Evolutionary conservation across 2,113 vertebrate genomes (phyloP), one percentile per base, ranked within the genome.

Genomic region (Neofelis nebulosa): DNA sequence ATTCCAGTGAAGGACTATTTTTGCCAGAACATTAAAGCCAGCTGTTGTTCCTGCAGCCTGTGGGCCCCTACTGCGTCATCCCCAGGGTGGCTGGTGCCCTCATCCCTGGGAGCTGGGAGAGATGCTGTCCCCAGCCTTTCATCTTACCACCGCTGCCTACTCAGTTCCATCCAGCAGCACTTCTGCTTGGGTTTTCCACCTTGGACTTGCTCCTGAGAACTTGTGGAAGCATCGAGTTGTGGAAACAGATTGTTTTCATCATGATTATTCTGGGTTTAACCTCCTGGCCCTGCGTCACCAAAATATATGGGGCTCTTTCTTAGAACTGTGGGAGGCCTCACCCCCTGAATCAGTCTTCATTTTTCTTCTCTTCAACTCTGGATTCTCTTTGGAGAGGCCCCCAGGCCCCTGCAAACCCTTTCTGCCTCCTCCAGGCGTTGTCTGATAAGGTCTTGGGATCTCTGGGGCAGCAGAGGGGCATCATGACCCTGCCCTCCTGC

Each of bases 221-320:
- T 97, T 98, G 97, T 98, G 97, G 97, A 98, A 97, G 91, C 71
- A 63, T 94, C 76, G 15, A 18, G 68, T 82, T 52, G 84, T 89
- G 74, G 88, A 93, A 81, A 94, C 98, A 97, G 97, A 97, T 63
- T 96, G 97, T 97, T 98, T 97, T 97, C 87, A 97, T 98, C 95
- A 96, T 87, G 90, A 94, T 94, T 92, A 96, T 85, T 97, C 94
- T 80, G 94, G 91, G 50, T 87, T 98, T 98, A 96, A 97, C 97
- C 94, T 97, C 92, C 82, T 90, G 97, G 94, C 95, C 97, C 76
- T 52, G 82, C 4, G 16, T 97, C 94, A 93, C 80, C 52, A 38
- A 38, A 73, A 90, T 94, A 90, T 48, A 87, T 10, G 38, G 41
- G 84, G 50, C n/a, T 80, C 48, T 31, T 89, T 95, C 95, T 95